These are phyloP conservation scores for Achlya flavicornis DNA, from an alignment of 2,888 invertebrate species.

Conservation along the genomic window DNA sequence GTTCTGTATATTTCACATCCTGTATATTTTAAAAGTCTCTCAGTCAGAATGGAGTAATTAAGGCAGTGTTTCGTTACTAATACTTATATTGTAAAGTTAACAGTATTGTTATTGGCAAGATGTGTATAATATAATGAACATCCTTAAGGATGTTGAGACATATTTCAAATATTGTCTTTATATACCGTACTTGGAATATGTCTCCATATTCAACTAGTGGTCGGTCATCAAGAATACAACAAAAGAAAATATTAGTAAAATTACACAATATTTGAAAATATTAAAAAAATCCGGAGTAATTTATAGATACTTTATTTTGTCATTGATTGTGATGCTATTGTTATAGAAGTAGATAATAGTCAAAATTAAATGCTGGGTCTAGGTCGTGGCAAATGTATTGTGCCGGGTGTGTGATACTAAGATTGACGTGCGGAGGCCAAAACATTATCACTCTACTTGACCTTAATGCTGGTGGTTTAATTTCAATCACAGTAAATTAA, in stretches of 20 bases:
- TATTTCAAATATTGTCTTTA: no score
- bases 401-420: conserved; percentile 41
- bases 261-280: background rate
- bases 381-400: conserved; percentile 50
- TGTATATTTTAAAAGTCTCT: background rate
- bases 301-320: background rate
- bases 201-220: no score
- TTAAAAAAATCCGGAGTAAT: background rate
- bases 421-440: conserved; percentile 63
- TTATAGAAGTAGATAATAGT: conserved; percentile 24
- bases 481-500: conserved; percentile 46
- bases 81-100: conserved; percentile 12
- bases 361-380: conserved; percentile 37
- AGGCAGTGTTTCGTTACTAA: conserved; percentile 62
- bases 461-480: conserved; percentile 57
- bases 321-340: background rate
- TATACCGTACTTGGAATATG: background rate
- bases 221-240: no score
- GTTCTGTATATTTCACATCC: no score
- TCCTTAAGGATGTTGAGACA: background rate
- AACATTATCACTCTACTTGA: conserved; percentile 46
- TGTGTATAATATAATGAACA: conserved; percentile 16
- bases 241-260: no score
- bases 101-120: conserved; percentile 58
- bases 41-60: conserved; percentile 36